Conservation (phyloP, 2,888 invertebrate genomes). For the Sphaerophoria taeniata region DNA sequence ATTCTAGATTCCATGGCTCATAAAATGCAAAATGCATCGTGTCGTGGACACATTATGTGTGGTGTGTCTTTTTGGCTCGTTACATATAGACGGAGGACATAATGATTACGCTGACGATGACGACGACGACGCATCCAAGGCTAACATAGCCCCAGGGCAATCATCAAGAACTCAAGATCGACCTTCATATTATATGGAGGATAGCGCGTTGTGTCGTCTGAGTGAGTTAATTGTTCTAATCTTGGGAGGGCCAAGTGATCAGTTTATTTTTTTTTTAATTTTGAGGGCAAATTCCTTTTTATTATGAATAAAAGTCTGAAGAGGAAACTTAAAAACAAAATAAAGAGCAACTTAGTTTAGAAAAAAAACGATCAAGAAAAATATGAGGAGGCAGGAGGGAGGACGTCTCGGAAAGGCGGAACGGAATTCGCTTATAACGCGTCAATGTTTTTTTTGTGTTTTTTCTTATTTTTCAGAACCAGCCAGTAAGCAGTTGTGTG, state of each 20-base stretch:
- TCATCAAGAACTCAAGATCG: slow-evolving; percentile 41
- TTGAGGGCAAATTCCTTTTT: slow-evolving; percentile 57
- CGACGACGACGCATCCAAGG: slow-evolving; percentile 15
- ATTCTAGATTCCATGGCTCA: slow-evolving; percentile 72
- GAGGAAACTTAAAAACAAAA: slow-evolving; percentile 13
- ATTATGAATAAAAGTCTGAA: slow-evolving; percentile 51
- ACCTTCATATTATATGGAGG: slow-evolving; percentile 49
- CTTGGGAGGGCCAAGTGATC: slow-evolving; percentile 72
- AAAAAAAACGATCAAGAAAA: slow-evolving; percentile 13
- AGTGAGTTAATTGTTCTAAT: slow-evolving; percentile 73
- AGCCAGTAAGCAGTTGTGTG: background rate
- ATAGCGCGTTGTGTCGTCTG: slow-evolving; percentile 63
- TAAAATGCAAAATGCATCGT: slow-evolving; percentile 73
- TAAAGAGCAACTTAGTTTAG: slow-evolving; percentile 22
- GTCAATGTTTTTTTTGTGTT: slow-evolving; percentile 54
- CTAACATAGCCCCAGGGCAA: slow-evolving; percentile 29
- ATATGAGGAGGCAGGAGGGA: background rate
- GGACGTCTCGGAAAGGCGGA: slow-evolving; percentile 58
- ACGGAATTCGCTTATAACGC: slow-evolving; percentile 66
- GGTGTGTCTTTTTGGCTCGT: slow-evolving; percentile 37
- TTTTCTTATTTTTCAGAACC: background rate
- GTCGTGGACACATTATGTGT: slow-evolving; percentile 70
- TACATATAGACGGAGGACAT: slow-evolving; percentile 10
- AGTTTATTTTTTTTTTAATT: slow-evolving; percentile 7
- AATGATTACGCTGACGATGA: slow-evolving; percentile 19